phyloP scores from a whole-genome alignment of 2,113 vertebrate species.

The Forbesichthys agassizii region DNA sequence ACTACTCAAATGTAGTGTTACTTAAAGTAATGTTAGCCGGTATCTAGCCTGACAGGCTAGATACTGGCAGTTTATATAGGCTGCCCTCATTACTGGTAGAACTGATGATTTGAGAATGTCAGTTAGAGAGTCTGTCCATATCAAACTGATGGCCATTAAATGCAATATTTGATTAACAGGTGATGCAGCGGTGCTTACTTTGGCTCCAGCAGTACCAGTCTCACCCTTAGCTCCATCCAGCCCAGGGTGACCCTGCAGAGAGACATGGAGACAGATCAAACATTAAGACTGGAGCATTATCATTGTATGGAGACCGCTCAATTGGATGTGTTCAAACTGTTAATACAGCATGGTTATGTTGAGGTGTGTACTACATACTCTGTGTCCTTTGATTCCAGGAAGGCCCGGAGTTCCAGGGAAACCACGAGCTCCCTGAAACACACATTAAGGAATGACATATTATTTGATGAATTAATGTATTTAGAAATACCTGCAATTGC shows the following conservation, averaged over 20 bases:
- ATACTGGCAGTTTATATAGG: too few species aligned
- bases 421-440: conserved; percentile 89
- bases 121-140: too few species aligned
- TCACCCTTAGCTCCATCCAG: conserved; percentile 94
- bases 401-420: conserved; percentile 97
- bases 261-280: conserved; percentile 30
- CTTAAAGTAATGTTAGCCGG: too few species aligned
- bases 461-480: neutral
- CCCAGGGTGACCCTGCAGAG: conserved; percentile 88
- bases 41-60: too few species aligned
- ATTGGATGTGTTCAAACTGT: neutral
- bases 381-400: conserved; percentile 96
- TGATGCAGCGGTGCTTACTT: conserved; percentile 71
- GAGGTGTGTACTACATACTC: conserved; percentile 77
- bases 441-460: neutral
- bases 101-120: too few species aligned
- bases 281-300: neutral
- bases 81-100: too few species aligned
- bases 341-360: neutral
- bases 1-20: too few species aligned
- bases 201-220: conserved; percentile 87
- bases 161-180: neutral
- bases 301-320: neutral
- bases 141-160: neutral
- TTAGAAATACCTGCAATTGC: too few species aligned